phyloP scores from a whole-genome alignment of 2,888 invertebrate genomes.

The Ophion ventricosus region DNA sequence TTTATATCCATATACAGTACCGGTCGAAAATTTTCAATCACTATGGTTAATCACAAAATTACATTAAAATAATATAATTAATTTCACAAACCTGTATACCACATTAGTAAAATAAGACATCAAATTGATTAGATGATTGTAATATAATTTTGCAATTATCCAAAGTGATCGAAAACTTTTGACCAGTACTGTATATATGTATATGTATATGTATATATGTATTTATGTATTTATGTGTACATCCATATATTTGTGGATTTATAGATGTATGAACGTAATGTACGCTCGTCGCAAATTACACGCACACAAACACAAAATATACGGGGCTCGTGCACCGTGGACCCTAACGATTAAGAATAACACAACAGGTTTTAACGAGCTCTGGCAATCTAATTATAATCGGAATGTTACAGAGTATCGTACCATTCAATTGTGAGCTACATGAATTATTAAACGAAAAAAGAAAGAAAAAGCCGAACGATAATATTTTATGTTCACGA shows the following conservation, averaged over 20 bases:
- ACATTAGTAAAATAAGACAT: no score
- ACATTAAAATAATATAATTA: no score
- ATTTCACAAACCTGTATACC: no score
- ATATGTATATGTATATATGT: no score
- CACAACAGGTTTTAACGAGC: constrained; percentile 42
- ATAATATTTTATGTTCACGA: constrained; percentile 22
- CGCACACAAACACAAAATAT: not conserved
- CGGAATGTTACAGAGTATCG: constrained; percentile 14
- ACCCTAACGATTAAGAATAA: constrained; percentile 51
- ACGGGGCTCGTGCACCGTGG: constrained; percentile 19
- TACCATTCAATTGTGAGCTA: not conserved
- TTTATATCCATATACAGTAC: no score
- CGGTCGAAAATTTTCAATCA: no score
- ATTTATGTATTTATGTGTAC: not conserved
- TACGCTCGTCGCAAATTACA: not conserved
- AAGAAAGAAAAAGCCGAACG: not conserved
- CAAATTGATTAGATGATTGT: no score
- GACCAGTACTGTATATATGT: no score
- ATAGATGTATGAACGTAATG: not conserved
- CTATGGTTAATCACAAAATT: no score
- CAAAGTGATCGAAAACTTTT: no score
- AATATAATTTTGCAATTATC: no score
- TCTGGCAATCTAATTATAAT: constrained; percentile 18
- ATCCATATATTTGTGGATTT: not conserved
- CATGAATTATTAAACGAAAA: constrained; percentile 17